Base-by-base conservation (phyloP, 2,888 invertebrate species). In the Agrilus mali region DNA sequence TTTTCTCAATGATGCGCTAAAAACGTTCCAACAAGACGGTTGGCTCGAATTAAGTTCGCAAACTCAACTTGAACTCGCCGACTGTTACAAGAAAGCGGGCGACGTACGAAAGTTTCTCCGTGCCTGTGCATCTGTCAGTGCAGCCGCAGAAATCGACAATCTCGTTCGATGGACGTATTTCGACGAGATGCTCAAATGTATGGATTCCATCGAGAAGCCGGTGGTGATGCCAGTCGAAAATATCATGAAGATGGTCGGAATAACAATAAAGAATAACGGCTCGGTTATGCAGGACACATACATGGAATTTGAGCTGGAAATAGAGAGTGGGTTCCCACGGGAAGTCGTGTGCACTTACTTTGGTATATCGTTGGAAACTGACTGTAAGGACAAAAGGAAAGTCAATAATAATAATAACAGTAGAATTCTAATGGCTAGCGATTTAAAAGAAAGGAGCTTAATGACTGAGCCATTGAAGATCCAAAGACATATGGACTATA, bases 1-100 rank as follows among this genome's bases (percentile, higher is more conserved):
- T 0, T 95, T 94, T 64, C 74, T 95, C 2, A 77, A 80, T 40
- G 94, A 94, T 60, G 82, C 90, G 0, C 67, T 94, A 20, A 78
- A 88, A 41, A 89, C 88, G 4, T 87, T 89, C 55, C 82, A 83
- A 57, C 81, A 84, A 43, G 94, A 95, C 59, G 85, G 85, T 15
- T 96, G 96, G 95, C 72, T 73, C 44, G 77, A 81, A 42, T 70
- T 95, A 33, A 86, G 85, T 0, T 84, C 85, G 0, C 84, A 87
- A 60, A 89, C 88, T 1, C 75, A 88, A 49, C 67, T 90, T 0
- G 86, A 92, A 55, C 67, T 95, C 33, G 87, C 89, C 0, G 78
- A 83, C 38, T 93, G 92, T 52, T 88, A 89, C 56, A 78, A 82
- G 51, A 78, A 82, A 58, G 82, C 88, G 71, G 77, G 78, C 14